phyloP scores from a whole-genome alignment of 2,888 invertebrate species.

The Leptinotarsa rubiginosa region DNA sequence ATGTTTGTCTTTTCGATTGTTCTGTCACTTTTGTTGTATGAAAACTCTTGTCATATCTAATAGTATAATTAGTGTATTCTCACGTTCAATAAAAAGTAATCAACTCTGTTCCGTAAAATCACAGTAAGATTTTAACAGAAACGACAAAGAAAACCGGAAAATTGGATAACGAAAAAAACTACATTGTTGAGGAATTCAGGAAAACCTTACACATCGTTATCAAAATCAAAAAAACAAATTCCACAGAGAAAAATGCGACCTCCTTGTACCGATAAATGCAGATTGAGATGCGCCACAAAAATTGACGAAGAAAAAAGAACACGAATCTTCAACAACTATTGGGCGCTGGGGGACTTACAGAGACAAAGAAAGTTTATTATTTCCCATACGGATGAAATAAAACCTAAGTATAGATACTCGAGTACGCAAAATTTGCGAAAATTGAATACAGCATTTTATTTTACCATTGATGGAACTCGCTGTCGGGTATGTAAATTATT shows the following conservation, averaged over 20 bases:
- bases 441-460: too few relatives aligned
- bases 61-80: too few relatives aligned
- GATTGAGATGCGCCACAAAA: conserved; percentile 25
- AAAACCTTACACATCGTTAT: conserved; percentile 7
- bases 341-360: conserved; percentile 37
- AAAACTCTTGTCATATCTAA: too few relatives aligned
- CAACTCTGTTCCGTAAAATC: too few relatives aligned
- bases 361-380: conserved; percentile 35
- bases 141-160: conserved; percentile 8
- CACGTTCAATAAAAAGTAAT: too few relatives aligned
- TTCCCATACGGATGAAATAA: conserved; percentile 34
- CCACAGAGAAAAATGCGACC: conserved; percentile 1
- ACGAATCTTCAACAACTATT: conserved; percentile 34
- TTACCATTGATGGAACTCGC: too few relatives aligned
- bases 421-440: too few relatives aligned
- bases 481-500: too few relatives aligned
- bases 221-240: background rate
- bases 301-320: conserved; percentile 30
- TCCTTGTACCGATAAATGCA: conserved; percentile 6
- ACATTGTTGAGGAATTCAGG: conserved; percentile 2
- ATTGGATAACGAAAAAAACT: conserved; percentile 14
- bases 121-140: too few relatives aligned
- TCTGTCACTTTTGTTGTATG: too few relatives aligned
- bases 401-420: conserved; percentile 18
- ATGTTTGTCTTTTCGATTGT: too few relatives aligned